Conservation (phyloP, 1,140 invertebrate genomes). For the Caenorhabditis elegans region DNA sequence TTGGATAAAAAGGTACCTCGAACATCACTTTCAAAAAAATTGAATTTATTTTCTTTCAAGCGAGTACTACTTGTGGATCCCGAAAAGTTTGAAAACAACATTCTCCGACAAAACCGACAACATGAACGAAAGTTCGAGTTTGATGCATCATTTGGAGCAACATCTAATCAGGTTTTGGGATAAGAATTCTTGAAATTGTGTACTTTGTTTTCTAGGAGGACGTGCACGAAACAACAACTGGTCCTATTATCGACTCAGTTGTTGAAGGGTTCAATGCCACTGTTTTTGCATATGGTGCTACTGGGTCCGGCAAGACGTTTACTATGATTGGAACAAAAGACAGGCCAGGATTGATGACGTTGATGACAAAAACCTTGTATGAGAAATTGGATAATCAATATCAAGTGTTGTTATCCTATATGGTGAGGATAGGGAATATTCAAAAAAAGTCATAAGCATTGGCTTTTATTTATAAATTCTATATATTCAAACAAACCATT, state of each 20-base stretch:
- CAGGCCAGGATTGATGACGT: constrained; percentile 84
- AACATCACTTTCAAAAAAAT: constrained; percentile 13
- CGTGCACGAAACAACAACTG: constrained; percentile 77
- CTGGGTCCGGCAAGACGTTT: constrained; percentile 87
- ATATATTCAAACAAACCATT: no score
- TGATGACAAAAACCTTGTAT: constrained; percentile 82
- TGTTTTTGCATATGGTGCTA: constrained; percentile 94
- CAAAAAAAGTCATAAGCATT: no score
- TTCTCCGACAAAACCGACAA: constrained; percentile 73
- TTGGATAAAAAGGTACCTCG: constrained; percentile 69
- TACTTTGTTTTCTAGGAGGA: constrained; percentile 73
- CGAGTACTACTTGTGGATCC: constrained; percentile 74
- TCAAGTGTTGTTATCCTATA: constrained; percentile 88
- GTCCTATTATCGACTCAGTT: constrained; percentile 72
- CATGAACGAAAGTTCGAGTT: constrained; percentile 80
- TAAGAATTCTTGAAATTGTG: neutral
- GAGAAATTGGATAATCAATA: constrained; percentile 74
- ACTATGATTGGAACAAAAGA: constrained; percentile 88
- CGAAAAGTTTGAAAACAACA: constrained; percentile 72
- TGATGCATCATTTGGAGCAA: constrained; percentile 78
- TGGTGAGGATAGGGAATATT: constrained; percentile 74
- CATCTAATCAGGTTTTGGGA: constrained; percentile 68
- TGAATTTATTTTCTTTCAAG: constrained; percentile 66
- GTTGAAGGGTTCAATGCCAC: constrained; percentile 77
- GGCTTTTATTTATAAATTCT: no score